Evolutionary conservation across 2,888 invertebrate genomes (phyloP).

Genomic region (Parnassius glacialis): DNA sequence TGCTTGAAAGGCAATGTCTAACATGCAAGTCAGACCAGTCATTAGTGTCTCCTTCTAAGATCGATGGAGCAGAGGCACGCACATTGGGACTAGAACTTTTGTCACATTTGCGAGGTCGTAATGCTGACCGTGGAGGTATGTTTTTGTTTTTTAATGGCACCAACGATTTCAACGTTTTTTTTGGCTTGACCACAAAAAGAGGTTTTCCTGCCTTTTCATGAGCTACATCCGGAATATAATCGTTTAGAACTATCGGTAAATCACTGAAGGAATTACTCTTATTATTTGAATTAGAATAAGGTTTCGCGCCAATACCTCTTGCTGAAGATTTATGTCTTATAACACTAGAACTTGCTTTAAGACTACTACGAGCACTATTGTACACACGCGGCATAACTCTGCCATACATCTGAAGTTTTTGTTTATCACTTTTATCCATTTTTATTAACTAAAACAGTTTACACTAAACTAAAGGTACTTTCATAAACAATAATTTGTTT

Average conservation of each 20-base stretch:
- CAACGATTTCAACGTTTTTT: conserved; percentile 60
- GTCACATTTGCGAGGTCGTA: conserved; percentile 31
- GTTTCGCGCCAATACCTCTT: conserved; percentile 59
- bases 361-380: conserved; percentile 43
- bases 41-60: conserved; percentile 39
- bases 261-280: conserved; percentile 56
- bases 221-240: conserved; percentile 48
- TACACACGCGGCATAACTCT: conserved; percentile 67
- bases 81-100: conserved; percentile 37
- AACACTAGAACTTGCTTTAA: conserved; percentile 52
- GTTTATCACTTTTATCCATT: conserved; percentile 41
- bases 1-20: conserved; percentile 55
- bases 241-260: conserved; percentile 62
- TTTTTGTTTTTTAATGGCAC: conserved; percentile 43
- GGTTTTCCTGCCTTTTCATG: conserved; percentile 40
- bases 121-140: conserved; percentile 44
- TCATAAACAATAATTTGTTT: conserved; percentile 17
- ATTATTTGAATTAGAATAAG: conserved; percentile 51
- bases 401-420: conserved; percentile 47
- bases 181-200: conserved; percentile 58
- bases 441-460: conserved; percentile 3
- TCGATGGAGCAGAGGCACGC: conserved; percentile 50
- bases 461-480: not conserved
- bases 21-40: conserved; percentile 51
- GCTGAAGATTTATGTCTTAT: conserved; percentile 57